Percentiles rank a stretch among this genome's conserved stretches.
phyloP scores from a whole-genome alignment of 2,113 vertebrate genomes.

The Silurus asotus region DNA sequence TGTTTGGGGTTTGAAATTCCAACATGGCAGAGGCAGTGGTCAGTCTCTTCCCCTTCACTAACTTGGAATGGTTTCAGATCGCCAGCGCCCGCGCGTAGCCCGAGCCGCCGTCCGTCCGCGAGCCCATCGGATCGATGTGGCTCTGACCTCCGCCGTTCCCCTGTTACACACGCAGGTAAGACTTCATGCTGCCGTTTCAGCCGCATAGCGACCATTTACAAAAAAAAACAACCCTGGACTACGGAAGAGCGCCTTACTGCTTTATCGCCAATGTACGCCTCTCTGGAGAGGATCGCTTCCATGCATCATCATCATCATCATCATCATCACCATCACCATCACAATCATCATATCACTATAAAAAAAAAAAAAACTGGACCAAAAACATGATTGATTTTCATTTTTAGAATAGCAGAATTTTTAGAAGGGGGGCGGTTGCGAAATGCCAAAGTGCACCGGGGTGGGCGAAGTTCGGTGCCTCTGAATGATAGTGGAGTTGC shows the following conservation, averaged over 20 bases:
- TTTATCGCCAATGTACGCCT: conserved; percentile 49
- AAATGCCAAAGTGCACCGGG: conserved; percentile 66
- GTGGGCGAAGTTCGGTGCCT: conserved; percentile 75
- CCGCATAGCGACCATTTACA: conserved; percentile 36
- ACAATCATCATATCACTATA: background rate
- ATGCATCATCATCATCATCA: conserved; percentile 53
- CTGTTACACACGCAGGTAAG: conserved; percentile 91
- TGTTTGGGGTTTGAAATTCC: conserved; percentile 99
- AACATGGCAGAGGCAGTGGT: conserved; percentile 99
- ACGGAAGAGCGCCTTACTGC: conserved; percentile 60
- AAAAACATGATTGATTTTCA: background rate
- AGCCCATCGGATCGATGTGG: conserved; percentile 83
- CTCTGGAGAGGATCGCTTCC: conserved; percentile 39
- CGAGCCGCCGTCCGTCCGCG: conserved; percentile 79
- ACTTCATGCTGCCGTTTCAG: conserved; percentile 58
- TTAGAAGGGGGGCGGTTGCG: background rate
- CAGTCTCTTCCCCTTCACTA: conserved; percentile 90
- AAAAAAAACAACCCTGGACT: conserved; percentile 48
- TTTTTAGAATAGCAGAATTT: background rate
- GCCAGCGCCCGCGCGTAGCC: conserved; percentile 85
- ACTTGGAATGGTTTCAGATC: conserved; percentile 97
- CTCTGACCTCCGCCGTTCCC: conserved; percentile 79
- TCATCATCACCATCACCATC: background rate
- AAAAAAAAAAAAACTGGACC: background rate
- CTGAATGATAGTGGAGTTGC: conserved; percentile 61